Conservation (phyloP, 1,140 invertebrate species). For the Drosophila sproati region DNA sequence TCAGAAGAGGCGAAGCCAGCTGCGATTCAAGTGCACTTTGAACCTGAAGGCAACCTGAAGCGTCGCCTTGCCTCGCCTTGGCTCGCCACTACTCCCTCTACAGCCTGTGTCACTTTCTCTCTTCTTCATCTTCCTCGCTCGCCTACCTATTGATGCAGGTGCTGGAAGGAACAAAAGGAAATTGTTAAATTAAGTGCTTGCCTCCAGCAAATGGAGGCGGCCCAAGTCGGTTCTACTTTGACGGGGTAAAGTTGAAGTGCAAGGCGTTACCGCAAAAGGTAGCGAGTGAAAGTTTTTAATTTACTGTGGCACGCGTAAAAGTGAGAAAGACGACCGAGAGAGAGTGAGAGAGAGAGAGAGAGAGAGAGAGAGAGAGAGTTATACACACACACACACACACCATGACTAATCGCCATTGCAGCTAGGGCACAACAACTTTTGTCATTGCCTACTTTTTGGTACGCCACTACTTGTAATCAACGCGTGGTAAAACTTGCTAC, state of each 20-base stretch:
- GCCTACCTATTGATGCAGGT: conserved; percentile 45
- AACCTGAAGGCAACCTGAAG: conserved; percentile 71
- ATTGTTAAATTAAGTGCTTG: conserved; percentile 76
- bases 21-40: conserved; percentile 73
- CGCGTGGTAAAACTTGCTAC: conserved; percentile 35
- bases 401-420: conserved; percentile 47
- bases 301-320: conserved; percentile 43
- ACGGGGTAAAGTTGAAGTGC: conserved; percentile 54
- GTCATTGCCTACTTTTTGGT: conserved; percentile 62
- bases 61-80: conserved; percentile 20
- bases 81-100: background rate
- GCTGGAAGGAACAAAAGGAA: conserved; percentile 60
- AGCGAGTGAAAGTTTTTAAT: conserved; percentile 65
- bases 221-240: background rate
- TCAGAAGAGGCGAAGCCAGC: conserved; percentile 31
- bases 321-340: background rate
- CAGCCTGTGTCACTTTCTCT: conserved; percentile 25
- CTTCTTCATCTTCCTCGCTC: background rate
- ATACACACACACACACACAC: background rate
- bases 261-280: conserved; percentile 33
- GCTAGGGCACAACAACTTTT: conserved; percentile 51
- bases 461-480: conserved; percentile 62
- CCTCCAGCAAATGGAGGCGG: conserved; percentile 35
- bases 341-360: background rate
- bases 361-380: background rate